Evolutionary conservation across 2,888 invertebrate species (phyloP), one percentile per base, ranked within the genome.

Genomic region (Galeopsomyia nigrocyanea): DNA sequence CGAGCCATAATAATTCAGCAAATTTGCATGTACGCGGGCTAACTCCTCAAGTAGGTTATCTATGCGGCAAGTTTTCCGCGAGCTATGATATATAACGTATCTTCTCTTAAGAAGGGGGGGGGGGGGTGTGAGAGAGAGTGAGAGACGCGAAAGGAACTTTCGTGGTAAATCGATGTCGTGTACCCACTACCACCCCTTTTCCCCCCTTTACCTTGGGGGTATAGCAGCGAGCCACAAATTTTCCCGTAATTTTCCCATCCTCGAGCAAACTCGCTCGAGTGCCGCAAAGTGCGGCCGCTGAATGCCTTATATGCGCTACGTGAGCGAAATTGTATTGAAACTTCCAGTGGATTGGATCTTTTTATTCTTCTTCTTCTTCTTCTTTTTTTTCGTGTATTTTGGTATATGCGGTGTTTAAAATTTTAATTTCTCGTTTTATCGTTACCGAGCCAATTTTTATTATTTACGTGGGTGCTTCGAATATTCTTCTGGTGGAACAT

Each of bases 21-120:
- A 86, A 86, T 86, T 86, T 86, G 85, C 86, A 86, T 86, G 82
- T 85, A 86, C 86, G 85, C 86, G 85, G 84, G 83, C 82, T 84
- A 86, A 86, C 86, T 86, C 84, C 82, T 84, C 86, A 86, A 86
- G 86, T 86, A 86, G 86, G 86, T 86, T 86, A 86, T 86, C 85
- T 86, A 86, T 82, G 84, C 83, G 82, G 80, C 80, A 85, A 85
- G 83, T 82, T 85, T 84, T 84, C 83, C 78, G 14, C 61, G 6
- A 21, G 19, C 47, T 75, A 74, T 78, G 77, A 77, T 77, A 78
- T 79, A 79, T 79, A 78, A 73, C 75, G 74, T 75, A 73, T 76
- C 71, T 65, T 53, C 74, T 71, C 76, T 73, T 75, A 26, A 26
- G 26, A 26, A 26, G 26, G 26, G 26, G 26, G 5, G 5, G 72